Evolutionary conservation across 2,888 invertebrate genomes (phyloP).

Genomic region (Melanotus villosus): DNA sequence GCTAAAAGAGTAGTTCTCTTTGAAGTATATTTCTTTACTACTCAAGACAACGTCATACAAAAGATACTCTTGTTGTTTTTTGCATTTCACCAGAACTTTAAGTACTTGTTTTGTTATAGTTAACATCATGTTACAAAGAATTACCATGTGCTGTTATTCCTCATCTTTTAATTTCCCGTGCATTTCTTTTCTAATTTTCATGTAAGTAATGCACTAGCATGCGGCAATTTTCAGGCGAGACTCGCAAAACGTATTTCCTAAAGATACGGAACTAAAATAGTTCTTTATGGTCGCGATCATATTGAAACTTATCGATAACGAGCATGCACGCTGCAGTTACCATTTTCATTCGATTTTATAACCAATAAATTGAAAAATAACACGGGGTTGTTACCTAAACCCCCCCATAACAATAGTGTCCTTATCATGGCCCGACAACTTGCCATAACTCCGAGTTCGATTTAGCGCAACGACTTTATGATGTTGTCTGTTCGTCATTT

Average conservation of each 20-base stretch:
- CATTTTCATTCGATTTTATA: slow-evolving; percentile 48
- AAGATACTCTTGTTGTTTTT: too few species aligned
- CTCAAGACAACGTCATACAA: too few species aligned
- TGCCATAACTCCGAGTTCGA: slow-evolving; percentile 53
- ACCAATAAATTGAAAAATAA: slow-evolving; percentile 61
- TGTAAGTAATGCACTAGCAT: too few species aligned
- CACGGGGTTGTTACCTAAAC: slow-evolving; percentile 57
- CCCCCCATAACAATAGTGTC: slow-evolving; percentile 56
- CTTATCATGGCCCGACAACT: slow-evolving; percentile 57
- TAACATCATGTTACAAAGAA: too few species aligned
- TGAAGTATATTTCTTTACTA: too few species aligned
- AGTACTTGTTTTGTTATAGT: too few species aligned
- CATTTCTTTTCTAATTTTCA: too few species aligned
- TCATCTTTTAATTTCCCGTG: too few species aligned
- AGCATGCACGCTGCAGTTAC: slow-evolving; percentile 34
- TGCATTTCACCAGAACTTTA: too few species aligned
- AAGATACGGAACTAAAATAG: slow-evolving; percentile 22
- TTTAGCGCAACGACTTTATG: slow-evolving; percentile 56
- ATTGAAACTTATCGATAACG: slow-evolving; percentile 47
- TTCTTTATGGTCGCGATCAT: slow-evolving; percentile 7
- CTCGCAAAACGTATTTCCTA: not conserved
- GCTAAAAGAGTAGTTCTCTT: too few species aligned
- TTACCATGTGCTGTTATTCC: too few species aligned
- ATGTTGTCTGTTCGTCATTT: slow-evolving; percentile 43
- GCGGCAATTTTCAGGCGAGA: not conserved